Base-by-base conservation (phyloP, 1,140 invertebrate species). In the Theocolax elegans region DNA sequence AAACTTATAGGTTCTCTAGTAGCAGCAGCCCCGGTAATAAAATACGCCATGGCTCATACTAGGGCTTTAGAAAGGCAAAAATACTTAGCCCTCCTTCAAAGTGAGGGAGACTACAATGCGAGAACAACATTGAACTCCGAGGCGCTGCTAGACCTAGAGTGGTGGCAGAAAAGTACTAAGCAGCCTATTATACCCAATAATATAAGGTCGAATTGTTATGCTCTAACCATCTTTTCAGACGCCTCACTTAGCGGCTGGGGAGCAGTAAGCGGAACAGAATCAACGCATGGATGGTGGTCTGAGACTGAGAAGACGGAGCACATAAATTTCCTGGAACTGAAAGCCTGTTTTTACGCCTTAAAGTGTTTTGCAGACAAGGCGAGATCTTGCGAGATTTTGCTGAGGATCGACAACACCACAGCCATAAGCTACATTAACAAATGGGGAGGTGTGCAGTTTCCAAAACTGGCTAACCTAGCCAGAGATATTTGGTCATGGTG, bases 401-500 rank as follows among this genome's bases (percentile, higher is more conserved):
- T 40, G 21, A 59, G 15, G 64, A 51, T n/a, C 29, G 46, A 40
- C 13, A 63, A 51, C 38, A 49, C 6, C 31, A 6, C 0, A n/a
- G n/a, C n/a, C n/a, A n/a, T n/a, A n/a, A n/a, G n/a, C n/a, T n/a
- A n/a, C n/a, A n/a, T n/a, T n/a, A n/a, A n/a, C n/a, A n/a, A n/a
- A n/a, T n/a, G n/a, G n/a, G n/a, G n/a, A n/a, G n/a, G n/a, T n/a
- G n/a, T n/a, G n/a, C n/a, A n/a, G n/a, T n/a, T n/a, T n/a, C n/a
- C n/a, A n/a, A n/a, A n/a, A n/a, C n/a, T n/a, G n/a, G n/a, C n/a
- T n/a, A n/a, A n/a, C n/a, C n/a, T n/a, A n/a, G n/a, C n/a, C n/a
- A n/a, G n/a, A n/a, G 53, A 29, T 12, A 72, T 68, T 21, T 72
- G 65, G 71, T 10, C 29, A 10, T 72, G 49, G 56, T 60, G 56